Evolutionary conservation across 2,113 vertebrate species (phyloP), one percentile per base, ranked within the genome.

Genomic region (Pyrgilauda ruficollis): DNA sequence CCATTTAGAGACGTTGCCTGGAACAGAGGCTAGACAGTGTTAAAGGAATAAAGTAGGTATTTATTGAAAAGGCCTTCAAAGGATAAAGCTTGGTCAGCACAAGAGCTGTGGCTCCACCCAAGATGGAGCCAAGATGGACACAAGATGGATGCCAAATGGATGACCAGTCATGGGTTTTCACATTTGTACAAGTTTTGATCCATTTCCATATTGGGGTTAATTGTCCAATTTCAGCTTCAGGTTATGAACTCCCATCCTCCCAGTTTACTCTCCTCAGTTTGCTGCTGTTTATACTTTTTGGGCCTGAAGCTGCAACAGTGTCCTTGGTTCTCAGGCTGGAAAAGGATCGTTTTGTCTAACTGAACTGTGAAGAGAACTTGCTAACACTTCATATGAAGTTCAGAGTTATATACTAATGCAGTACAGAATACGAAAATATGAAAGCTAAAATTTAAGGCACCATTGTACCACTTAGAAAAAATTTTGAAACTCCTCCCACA

Each of bases 401-500:
- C 23, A 37, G n/a, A 35, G 58, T 37, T 59, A 59, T 1, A 26
- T 3, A 37, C 10, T 37, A 17, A 26, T 59, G 58, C n/a, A 37
- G 23, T 18, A 18, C 23, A 37, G n/a, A 37, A 59, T 37, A 1
- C 37, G 23, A 37, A 61, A 61, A 61, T 37, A 37, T 8, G 11
- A 61, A 61, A 37, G 16, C 11, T 61, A 26, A 37, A 37, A 61
- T 7, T 61, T 61, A 37, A 61, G 58, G 58, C 15, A 18, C 11
- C 23, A 18, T 8, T 61, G 11, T 28, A 21, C 1, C 7, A 23
- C 27, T 41, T 27, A 19, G 9, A 76, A 88, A 92, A 83, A 43
- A 41, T 7, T 21, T 43, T 22, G 1, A n/a, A 75, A 70, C 55
- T 2, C 3, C 0, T 6, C 4, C 2, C 35, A 14, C 1, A 13